These are phyloP conservation scores for Maniola hyperantus DNA, from an alignment of 2,888 invertebrate species.

Conservation along the genomic window DNA sequence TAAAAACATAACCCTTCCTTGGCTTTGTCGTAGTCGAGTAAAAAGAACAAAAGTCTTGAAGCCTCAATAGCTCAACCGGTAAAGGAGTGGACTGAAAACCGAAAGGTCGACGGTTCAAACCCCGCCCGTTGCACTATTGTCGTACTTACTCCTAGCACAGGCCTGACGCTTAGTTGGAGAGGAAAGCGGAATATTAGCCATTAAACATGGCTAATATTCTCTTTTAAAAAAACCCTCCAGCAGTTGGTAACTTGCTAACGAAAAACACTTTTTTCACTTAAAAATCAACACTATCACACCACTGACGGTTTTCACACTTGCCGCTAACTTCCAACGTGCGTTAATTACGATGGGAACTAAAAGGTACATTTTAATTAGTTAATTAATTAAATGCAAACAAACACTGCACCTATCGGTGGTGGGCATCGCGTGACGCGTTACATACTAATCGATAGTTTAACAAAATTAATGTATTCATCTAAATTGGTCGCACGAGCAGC, in stretches of 20 bases:
- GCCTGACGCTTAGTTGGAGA: no score
- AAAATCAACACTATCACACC: constrained; percentile 5
- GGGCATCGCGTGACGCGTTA: constrained; percentile 27
- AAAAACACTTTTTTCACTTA: constrained; percentile 7
- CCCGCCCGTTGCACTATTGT: no score
- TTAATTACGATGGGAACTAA: constrained; percentile 22
- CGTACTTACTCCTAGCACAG: no score
- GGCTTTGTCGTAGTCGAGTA: no score
- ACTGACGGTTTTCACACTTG: constrained; percentile 6
- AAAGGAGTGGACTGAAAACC: no score
- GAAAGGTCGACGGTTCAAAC: no score
- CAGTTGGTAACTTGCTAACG: neutral
- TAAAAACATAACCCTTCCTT: no score
- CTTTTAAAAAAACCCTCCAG: neutral
- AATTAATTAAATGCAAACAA: constrained; percentile 30
- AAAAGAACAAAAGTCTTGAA: no score
- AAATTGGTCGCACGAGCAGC: neutral
- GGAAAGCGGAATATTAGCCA: no score
- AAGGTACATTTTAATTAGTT: constrained; percentile 19
- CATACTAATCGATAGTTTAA: constrained; percentile 28
- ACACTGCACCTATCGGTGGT: constrained; percentile 28
- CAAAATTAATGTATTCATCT: constrained; percentile 20
- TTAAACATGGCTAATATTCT: no score
- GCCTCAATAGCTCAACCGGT: no score
- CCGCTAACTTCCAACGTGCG: neutral